Conservation (phyloP, 2,113 vertebrate genomes). For the Hystrix brachyura region DNA sequence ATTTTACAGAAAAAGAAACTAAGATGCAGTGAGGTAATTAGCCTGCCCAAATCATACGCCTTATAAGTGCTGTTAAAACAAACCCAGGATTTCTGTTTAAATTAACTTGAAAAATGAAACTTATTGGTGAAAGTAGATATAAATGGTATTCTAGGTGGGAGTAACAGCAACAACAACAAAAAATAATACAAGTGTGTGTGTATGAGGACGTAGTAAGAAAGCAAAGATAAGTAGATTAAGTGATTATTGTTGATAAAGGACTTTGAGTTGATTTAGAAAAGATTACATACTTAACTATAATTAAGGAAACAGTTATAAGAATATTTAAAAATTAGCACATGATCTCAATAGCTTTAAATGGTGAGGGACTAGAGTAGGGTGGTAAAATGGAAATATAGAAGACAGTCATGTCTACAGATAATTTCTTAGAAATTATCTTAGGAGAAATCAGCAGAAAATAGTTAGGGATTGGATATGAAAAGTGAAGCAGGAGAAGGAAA, state of each 20-base stretch:
- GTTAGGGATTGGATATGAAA: background rate
- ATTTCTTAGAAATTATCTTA: background rate
- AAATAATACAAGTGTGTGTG: background rate
- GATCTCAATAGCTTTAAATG: conserved; percentile 20
- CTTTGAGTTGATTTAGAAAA: background rate
- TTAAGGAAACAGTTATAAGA: conserved; percentile 57
- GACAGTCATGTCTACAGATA: background rate
- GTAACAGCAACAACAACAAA: background rate
- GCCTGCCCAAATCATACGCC: conserved; percentile 4
- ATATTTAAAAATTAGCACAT: conserved; percentile 45
- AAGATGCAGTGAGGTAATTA: conserved; percentile 38
- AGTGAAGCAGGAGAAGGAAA: background rate
- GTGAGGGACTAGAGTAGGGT: background rate
- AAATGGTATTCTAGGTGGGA: background rate
- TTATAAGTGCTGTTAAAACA: conserved; percentile 19
- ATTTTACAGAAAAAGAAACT: conserved; percentile 57
- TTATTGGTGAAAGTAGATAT: background rate
- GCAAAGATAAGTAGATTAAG: background rate
- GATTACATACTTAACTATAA: background rate
- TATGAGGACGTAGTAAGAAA: background rate
- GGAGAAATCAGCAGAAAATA: background rate
- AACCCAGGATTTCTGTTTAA: conserved; percentile 33
- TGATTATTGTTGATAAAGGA: background rate
- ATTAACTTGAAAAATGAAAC: conserved; percentile 40
- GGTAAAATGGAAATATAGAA: conserved; percentile 40